Evolutionary conservation across 1,140 invertebrate genomes (phyloP).

Genomic region (Papilio machaon): DNA sequence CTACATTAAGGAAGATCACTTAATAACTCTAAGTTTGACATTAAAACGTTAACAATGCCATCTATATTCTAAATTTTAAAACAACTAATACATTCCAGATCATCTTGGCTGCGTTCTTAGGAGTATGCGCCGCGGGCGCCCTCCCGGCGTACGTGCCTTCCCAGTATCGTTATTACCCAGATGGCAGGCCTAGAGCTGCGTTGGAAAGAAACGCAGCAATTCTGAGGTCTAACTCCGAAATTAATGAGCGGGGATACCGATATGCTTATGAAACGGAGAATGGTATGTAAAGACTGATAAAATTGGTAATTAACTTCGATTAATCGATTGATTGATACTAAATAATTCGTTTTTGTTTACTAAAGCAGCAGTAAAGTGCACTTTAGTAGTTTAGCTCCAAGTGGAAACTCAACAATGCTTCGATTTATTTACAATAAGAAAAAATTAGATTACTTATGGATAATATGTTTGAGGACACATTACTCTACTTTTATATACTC

Average conservation of each 20-base stretch:
- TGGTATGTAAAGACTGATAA: conserved; percentile 52
- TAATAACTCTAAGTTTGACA: not conserved
- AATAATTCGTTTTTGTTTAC: too few relatives aligned
- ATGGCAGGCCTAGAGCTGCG: conserved; percentile 56
- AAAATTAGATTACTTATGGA: too few relatives aligned
- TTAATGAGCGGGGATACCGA: conserved; percentile 69
- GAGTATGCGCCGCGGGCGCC: conserved; percentile 56
- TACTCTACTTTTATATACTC: too few relatives aligned
- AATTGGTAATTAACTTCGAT: too few relatives aligned
- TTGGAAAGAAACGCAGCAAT: conserved; percentile 69
- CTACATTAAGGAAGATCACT: too few relatives aligned
- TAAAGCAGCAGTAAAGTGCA: too few relatives aligned
- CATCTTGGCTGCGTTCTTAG: conserved; percentile 60
- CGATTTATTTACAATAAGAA: too few relatives aligned
- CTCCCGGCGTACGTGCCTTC: conserved; percentile 55
- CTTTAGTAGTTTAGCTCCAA: too few relatives aligned
- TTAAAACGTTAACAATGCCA: conserved; percentile 25
- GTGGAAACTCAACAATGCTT: too few relatives aligned
- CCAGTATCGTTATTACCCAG: conserved; percentile 59
- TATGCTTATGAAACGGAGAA: conserved; percentile 76
- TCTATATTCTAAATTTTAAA: too few relatives aligned
- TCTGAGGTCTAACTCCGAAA: conserved; percentile 65
- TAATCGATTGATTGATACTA: too few relatives aligned
- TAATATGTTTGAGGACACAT: too few relatives aligned
- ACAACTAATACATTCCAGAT: conserved; percentile 53